A percentile compares a stretch with the other conserved stretches of the same genome.
These are phyloP conservation scores for Gadus macrocephalus DNA, from an alignment of 2,113 vertebrate species.

Conservation along the genomic window DNA sequence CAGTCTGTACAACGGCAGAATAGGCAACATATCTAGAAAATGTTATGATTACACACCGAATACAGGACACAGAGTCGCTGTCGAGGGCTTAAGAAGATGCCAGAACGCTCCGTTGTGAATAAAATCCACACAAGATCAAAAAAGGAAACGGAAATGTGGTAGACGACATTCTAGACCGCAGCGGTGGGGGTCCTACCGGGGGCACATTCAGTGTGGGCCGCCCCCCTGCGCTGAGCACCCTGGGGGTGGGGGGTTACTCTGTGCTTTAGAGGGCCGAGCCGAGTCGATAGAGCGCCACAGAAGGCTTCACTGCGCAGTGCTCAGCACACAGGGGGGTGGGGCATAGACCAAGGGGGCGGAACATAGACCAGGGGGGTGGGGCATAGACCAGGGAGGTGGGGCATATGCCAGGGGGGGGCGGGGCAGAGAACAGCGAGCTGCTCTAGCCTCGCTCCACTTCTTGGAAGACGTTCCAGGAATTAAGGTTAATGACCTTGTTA, in stretches of 20 bases:
- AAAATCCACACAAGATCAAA: neutral
- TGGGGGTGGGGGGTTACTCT: neutral
- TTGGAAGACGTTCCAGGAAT: conserved; percentile 60
- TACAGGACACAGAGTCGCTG: conserved; percentile 14
- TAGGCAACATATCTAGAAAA: neutral
- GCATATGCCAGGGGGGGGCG: too few relatives aligned
- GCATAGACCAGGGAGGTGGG: conserved; percentile 34
- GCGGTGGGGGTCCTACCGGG: neutral
- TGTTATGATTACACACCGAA: conserved; percentile 3
- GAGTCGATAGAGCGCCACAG: conserved; percentile 21
- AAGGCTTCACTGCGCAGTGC: conserved; percentile 55
- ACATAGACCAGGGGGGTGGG: neutral
- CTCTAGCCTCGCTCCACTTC: conserved; percentile 46
- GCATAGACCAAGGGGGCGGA: neutral
- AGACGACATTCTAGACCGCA: conserved; percentile 19
- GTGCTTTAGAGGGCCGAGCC: conserved; percentile 22
- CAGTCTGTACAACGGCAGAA: neutral
- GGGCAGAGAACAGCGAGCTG: conserved; percentile 36
- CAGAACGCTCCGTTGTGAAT: neutral
- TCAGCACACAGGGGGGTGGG: conserved; percentile 38
- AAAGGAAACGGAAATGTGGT: conserved; percentile 4
- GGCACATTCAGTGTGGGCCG: too few relatives aligned
- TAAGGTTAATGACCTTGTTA: conserved; percentile 37
- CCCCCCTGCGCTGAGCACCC: neutral
- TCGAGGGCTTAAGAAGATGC: neutral